phyloP scores from a whole-genome alignment of 2,888 invertebrate genomes.

The Pimpla rufipes region DNA sequence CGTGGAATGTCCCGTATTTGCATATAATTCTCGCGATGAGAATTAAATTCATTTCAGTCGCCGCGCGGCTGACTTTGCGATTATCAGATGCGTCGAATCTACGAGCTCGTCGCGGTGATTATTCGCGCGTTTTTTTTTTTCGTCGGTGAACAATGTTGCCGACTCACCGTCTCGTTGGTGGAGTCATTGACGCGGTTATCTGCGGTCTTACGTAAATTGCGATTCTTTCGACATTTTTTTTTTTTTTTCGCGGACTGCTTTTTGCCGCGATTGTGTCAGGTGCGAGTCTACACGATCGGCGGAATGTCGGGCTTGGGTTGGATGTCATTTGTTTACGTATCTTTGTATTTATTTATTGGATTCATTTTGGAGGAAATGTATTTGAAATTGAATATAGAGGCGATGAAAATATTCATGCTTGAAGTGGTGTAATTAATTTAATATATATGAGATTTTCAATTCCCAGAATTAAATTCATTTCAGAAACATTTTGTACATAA shows the following conservation, averaged over 20 bases:
- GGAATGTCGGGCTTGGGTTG: too few species aligned
- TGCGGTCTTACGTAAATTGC: neutral
- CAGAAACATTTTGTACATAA: too few species aligned
- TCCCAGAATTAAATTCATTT: too few species aligned
- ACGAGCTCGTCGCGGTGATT: neutral
- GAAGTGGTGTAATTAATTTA: too few species aligned
- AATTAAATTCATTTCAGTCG: neutral
- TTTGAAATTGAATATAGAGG: too few species aligned
- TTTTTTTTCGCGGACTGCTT: too few species aligned
- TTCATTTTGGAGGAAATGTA: too few species aligned
- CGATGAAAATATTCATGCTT: too few species aligned
- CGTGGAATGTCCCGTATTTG: conserved; percentile 1
- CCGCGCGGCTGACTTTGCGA: neutral
- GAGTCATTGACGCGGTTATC: neutral
- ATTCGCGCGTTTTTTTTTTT: conserved; percentile 2
- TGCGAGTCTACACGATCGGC: too few species aligned
- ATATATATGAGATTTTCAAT: too few species aligned
- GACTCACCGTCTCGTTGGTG: neutral
- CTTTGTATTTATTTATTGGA: neutral
- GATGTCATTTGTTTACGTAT: neutral
- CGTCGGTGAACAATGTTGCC: neutral
- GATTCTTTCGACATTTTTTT: neutral
- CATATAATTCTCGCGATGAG: conserved; percentile 18
- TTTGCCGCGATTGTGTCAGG: too few species aligned
- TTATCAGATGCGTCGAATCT: neutral